Conservation (phyloP, 2,113 vertebrate genomes). For the Prionailurus bengalensis region DNA sequence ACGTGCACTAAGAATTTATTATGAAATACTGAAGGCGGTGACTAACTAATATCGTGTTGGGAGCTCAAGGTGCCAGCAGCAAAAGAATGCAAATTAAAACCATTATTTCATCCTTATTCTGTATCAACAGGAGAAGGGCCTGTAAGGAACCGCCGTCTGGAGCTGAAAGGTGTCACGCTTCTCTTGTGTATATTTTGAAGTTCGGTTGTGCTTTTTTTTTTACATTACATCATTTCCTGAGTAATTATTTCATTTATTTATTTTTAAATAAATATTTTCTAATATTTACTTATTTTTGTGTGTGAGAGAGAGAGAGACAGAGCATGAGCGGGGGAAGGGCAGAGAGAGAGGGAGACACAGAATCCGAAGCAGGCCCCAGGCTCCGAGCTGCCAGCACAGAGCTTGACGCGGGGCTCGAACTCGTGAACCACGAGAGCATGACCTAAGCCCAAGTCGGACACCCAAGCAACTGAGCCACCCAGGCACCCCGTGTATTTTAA, state of each 20-base stretch:
- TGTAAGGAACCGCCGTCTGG: not conserved
- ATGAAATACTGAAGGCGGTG: conserved; percentile 47
- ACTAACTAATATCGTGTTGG: not conserved
- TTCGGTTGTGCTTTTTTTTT: not conserved
- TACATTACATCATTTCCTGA: not conserved
- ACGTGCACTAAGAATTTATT: conserved; percentile 20
- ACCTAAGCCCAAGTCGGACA: too few relatives aligned
- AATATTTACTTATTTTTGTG: too few relatives aligned
- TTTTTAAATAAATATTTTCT: too few relatives aligned
- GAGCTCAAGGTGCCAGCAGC: conserved; percentile 11
- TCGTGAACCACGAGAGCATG: too few relatives aligned
- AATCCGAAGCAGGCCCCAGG: too few relatives aligned
- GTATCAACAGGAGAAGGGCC: not conserved
- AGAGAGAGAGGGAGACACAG: too few relatives aligned
- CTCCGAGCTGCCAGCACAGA: too few relatives aligned
- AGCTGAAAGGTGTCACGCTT: not conserved
- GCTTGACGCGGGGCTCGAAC: too few relatives aligned
- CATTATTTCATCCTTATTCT: not conserved
- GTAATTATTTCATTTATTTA: not conserved
- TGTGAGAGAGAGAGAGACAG: too few relatives aligned
- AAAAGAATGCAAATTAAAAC: conserved; percentile 58
- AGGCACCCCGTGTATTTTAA: not conserved
- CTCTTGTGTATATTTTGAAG: not conserved
- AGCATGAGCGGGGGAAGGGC: too few relatives aligned
- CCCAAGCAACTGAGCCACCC: too few relatives aligned